Conservation (phyloP, 2,797 vertebrate species). For the Sebastes trivittatus region DNA sequence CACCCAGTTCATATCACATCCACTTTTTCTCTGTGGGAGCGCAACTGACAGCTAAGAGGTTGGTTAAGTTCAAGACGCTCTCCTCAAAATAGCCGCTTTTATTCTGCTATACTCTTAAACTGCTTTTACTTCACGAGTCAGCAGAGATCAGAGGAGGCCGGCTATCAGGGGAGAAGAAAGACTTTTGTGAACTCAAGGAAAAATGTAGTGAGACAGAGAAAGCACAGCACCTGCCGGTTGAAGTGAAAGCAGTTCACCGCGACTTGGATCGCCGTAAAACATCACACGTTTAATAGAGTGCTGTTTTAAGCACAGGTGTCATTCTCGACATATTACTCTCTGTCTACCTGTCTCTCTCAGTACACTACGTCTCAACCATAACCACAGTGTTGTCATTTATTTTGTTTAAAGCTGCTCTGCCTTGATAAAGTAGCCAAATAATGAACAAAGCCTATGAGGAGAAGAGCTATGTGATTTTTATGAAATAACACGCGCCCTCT, state of each 20-base stretch:
- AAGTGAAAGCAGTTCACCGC: constrained; percentile 7
- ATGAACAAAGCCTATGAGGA: not conserved
- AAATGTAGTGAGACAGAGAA: constrained; percentile 6
- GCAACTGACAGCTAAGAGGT: constrained; percentile 56
- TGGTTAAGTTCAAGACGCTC: constrained; percentile 43
- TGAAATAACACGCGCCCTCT: not conserved
- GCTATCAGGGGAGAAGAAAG: constrained; percentile 23
- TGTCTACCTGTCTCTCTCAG: not conserved
- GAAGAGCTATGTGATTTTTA: not conserved
- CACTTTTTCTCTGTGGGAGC: constrained; percentile 35
- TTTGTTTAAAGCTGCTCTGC: not conserved
- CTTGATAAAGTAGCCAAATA: not conserved
- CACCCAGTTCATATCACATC: constrained; percentile 40
- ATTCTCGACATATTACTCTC: not conserved
- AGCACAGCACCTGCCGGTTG: not conserved
- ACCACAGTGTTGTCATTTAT: not conserved
- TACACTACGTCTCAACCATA: not conserved
- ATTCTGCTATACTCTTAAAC: constrained; percentile 44
- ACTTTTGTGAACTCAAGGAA: constrained; percentile 17
- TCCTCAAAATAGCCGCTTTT: constrained; percentile 65
- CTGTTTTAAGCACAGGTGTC: not conserved
- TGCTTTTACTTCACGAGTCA: constrained; percentile 46
- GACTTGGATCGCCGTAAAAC: not conserved
- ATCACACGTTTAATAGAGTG: not conserved
- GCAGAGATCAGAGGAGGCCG: constrained; percentile 45